A percentile compares a stretch with the other conserved stretches of the same genome.
Conservation (phyloP, 2,113 vertebrate species). For the Austrofundulus limnaeus region DNA sequence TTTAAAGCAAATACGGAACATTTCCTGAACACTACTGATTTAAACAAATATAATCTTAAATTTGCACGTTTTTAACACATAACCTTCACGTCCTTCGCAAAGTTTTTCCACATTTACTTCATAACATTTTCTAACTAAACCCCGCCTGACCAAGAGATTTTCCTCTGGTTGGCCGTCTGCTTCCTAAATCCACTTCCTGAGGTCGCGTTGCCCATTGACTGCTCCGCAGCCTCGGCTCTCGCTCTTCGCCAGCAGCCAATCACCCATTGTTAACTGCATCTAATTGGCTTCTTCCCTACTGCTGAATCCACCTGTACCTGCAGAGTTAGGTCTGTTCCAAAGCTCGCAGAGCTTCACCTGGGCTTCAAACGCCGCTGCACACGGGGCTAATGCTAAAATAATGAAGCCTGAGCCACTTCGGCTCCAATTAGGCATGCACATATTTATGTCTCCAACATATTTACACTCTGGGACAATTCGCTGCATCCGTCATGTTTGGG, state of each 20-base stretch:
- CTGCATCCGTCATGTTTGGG: conserved; percentile 58
- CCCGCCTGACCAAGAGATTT: not conserved
- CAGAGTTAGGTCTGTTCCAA: conserved; percentile 67
- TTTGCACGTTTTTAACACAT: too few relatives aligned
- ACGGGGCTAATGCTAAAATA: conserved; percentile 75
- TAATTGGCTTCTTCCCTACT: conserved; percentile 77
- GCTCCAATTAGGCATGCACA: conserved; percentile 63
- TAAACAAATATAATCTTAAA: too few relatives aligned
- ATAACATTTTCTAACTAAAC: conserved; percentile 2
- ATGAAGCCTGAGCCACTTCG: conserved; percentile 59
- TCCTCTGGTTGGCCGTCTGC: conserved; percentile 9
- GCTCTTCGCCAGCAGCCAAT: conserved; percentile 62
- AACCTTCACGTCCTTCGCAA: not conserved
- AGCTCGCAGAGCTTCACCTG: conserved; percentile 55
- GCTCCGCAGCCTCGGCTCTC: conserved; percentile 37
- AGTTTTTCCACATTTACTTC: not conserved
- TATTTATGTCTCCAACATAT: conserved; percentile 70
- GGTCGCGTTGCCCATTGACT: conserved; percentile 47
- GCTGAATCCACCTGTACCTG: conserved; percentile 78
- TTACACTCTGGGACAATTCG: conserved; percentile 62
- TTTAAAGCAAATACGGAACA: too few relatives aligned
- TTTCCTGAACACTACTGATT: too few relatives aligned
- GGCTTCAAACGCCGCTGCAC: conserved; percentile 53
- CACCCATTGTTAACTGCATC: conserved; percentile 75
- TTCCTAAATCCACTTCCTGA: conserved; percentile 54